These are phyloP conservation scores for Meriones unguiculatus DNA, from an alignment of 2,113 vertebrate species.

Conservation along the genomic window DNA sequence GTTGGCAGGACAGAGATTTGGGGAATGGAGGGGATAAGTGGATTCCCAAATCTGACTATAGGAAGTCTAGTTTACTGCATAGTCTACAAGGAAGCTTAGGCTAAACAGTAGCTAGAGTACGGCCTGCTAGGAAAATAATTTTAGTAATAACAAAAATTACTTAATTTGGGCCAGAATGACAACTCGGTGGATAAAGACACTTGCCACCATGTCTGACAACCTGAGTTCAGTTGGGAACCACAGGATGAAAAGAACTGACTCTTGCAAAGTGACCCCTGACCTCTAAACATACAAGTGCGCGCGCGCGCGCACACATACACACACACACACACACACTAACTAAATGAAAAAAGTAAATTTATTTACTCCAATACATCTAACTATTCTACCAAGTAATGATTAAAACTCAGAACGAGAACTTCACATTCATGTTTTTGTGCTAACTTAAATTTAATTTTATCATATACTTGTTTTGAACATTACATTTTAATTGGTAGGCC, in stretches of 20 bases:
- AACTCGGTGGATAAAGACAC: not conserved
- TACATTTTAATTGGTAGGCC: constrained; percentile 49
- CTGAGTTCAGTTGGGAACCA: not conserved
- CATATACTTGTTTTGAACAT: constrained; percentile 41
- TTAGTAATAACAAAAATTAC: not conserved
- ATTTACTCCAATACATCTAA: constrained; percentile 34
- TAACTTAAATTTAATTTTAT: constrained; percentile 43
- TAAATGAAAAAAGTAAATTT: not conserved
- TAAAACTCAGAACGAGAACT: constrained; percentile 12
- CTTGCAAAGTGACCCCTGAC: not conserved
- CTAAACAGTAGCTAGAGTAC: not conserved
- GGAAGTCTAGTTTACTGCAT: not conserved
- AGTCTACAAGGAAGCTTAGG: not conserved
- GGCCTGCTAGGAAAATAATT: constrained; percentile 1
- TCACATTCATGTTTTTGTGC: constrained; percentile 21
- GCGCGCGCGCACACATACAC: rapidly evolving
- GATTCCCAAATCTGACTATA: not conserved
- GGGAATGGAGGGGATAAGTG: too few species aligned
- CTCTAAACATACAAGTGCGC: too few species aligned
- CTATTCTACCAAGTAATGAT: constrained; percentile 7
- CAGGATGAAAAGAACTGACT: not conserved
- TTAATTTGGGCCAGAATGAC: not conserved
- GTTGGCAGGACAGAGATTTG: not conserved
- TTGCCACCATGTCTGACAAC: not conserved
- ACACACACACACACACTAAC: not conserved